Evolutionary conservation across 2,888 invertebrate genomes (phyloP), one percentile per base, ranked within the genome.

Genomic region (Drosophila stalkeri): DNA sequence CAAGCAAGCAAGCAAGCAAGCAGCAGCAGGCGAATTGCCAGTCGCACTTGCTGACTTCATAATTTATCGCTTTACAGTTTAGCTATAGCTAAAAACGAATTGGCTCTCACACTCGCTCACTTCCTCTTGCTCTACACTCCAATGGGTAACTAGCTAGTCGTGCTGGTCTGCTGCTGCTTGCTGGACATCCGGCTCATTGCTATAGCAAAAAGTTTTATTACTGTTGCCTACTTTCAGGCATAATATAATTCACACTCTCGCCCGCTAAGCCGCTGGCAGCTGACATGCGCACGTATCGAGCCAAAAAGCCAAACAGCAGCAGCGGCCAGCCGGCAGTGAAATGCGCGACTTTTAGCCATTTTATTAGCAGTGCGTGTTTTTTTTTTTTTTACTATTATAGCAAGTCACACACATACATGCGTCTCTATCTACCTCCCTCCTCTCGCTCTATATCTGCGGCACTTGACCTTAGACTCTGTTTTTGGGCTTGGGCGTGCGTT

Each of bases 301-400:
- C 67, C 44, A 39, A 37, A 54, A 49, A 37, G 39, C 20, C 11
- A 41, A 61, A 56, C 37, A 6, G 37, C 37, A 6, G 8, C 33
- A 33, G 57, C 18, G 64, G 56, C 64, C 61, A 37, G 46, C 20
- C 44, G 64, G 63, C 46, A 64, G 76, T 77, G 80, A 81, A 85
- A 84, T 82, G 73, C 85, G 83, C 86, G 82, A 80, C 78, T 81
- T 66, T 71, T 77, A 80, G 86, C 81, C 86, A 80, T 86, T 87
- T 88, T 87, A 87, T 88, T 86, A 87, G 81, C 80, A 82, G 86
- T 87, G 86, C 86, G 88, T 87, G 86, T 88, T 86, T 84, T 87
- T 88, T 80, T 80, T 88, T 86, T 84, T 87, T 88, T 80, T 80
- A 88, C 86, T 86, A 86, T 86, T 86, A 87, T 86, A 81, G 79